Conservation (phyloP, 2,888 invertebrate genomes). For the Phlogophora meticulosa region DNA sequence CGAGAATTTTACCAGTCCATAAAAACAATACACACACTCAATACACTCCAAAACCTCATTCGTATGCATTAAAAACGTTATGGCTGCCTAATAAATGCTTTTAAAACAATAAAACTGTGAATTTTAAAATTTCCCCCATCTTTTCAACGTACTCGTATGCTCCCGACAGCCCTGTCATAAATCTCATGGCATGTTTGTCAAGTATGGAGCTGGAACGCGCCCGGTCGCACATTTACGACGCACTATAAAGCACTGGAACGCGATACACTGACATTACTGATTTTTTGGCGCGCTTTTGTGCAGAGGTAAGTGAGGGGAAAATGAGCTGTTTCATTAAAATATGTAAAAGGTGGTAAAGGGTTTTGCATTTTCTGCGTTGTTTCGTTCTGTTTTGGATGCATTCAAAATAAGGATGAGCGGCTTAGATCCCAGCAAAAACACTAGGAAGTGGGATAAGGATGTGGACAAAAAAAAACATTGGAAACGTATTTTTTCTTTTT, state of each 20-base stretch:
- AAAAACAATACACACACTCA: slow-evolving; percentile 14
- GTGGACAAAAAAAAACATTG: too few species aligned
- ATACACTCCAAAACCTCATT: slow-evolving; percentile 36
- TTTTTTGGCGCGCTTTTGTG: slow-evolving; percentile 59
- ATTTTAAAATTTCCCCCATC: slow-evolving; percentile 39
- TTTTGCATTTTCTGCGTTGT: slow-evolving; percentile 22
- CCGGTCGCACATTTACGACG: slow-evolving; percentile 58
- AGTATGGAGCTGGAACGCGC: slow-evolving; percentile 66
- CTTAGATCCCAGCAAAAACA: too few species aligned
- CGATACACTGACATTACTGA: slow-evolving; percentile 53
- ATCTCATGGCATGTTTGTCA: slow-evolving; percentile 79
- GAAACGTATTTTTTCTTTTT: too few species aligned
- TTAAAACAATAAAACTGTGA: slow-evolving; percentile 61
- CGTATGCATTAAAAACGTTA: slow-evolving; percentile 48
- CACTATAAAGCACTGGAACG: slow-evolving; percentile 60
- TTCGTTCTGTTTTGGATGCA: neutral
- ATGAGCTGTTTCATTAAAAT: slow-evolving; percentile 66
- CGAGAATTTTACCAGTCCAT: neutral
- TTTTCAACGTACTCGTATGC: slow-evolving; percentile 46
- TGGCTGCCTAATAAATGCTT: slow-evolving; percentile 45
- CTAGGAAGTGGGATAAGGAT: too few species aligned
- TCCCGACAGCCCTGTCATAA: slow-evolving; percentile 72
- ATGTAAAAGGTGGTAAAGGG: slow-evolving; percentile 21
- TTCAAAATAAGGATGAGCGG: slow-evolving; percentile 4
- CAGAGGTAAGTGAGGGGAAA: slow-evolving; percentile 57